These are phyloP conservation scores for Peucedramus taeniatus DNA, from an alignment of 2,113 vertebrate species.

Conservation along the genomic window DNA sequence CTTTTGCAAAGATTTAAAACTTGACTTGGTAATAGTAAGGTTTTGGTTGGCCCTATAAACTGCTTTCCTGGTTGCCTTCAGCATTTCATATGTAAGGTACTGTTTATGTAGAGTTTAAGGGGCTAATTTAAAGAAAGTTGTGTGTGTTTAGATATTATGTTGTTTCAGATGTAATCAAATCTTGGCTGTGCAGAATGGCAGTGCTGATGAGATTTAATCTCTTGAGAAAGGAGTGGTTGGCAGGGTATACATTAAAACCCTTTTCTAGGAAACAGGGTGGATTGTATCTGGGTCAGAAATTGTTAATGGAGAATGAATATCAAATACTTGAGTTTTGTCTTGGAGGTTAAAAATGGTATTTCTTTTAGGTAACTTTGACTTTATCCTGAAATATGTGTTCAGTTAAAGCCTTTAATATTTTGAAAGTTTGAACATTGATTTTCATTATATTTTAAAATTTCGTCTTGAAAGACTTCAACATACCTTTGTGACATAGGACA, in stretches of 20 bases:
- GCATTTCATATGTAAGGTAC: not conserved
- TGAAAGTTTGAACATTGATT: not conserved
- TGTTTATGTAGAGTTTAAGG: not conserved
- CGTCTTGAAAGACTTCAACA: not conserved
- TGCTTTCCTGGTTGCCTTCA: not conserved
- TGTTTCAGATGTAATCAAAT: not conserved
- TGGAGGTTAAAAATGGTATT: not conserved
- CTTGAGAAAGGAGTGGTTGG: not conserved
- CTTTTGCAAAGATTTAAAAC: not conserved
- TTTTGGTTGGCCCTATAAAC: not conserved
- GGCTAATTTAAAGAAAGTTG: not conserved
- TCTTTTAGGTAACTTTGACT: not conserved
- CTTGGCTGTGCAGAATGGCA: not conserved
- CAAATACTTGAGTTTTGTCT: not conserved
- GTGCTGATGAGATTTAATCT: not conserved
- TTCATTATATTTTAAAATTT: not conserved
- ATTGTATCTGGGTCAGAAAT: not conserved
- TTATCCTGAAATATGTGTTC: not conserved
- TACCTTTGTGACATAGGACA: not conserved
- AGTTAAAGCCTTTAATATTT: not conserved
- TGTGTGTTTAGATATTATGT: not conserved
- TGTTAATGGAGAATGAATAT: not conserved
- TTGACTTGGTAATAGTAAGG: not conserved
- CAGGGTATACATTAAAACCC: not conserved
- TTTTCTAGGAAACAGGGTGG: not conserved